Percentiles rank a stretch among this genome's conserved stretches.
Conservation (phyloP, 2,113 vertebrate genomes). For the Nasalis larvatus region DNA sequence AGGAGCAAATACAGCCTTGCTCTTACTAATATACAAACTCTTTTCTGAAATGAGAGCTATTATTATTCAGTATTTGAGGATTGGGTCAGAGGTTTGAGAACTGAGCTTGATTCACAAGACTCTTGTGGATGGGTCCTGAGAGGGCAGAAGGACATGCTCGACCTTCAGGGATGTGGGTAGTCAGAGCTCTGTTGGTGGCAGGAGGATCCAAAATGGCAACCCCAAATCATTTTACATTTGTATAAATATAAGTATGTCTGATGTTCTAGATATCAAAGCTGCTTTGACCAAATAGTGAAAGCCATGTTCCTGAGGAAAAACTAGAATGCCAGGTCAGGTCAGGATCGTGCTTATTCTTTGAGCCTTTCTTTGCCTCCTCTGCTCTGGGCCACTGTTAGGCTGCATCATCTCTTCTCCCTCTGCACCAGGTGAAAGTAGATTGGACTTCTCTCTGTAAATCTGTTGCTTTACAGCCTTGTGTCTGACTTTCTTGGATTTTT, state of each 20-base stretch:
- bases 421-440: neutral
- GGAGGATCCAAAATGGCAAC: neutral
- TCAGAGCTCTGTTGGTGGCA: neutral
- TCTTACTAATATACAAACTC: neutral
- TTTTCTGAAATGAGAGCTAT: neutral
- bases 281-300: neutral
- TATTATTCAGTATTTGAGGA: neutral
- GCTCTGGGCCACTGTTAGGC: neutral
- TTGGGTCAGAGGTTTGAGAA: neutral
- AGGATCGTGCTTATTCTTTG: neutral
- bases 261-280: neutral
- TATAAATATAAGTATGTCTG: neutral
- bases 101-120: neutral
- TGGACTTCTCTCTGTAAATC: neutral
- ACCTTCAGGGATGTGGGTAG: neutral
- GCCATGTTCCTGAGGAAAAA: neutral
- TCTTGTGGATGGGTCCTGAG: neutral
- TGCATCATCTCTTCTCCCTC: neutral
- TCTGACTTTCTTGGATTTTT: constrained; percentile 14
- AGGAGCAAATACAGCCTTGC: neutral
- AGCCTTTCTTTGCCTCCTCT: neutral
- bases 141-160: neutral
- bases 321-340: neutral
- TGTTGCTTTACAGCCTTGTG: neutral
- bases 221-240: neutral